Conservation (phyloP, 2,113 vertebrate species). For the Siniperca chuatsi region DNA sequence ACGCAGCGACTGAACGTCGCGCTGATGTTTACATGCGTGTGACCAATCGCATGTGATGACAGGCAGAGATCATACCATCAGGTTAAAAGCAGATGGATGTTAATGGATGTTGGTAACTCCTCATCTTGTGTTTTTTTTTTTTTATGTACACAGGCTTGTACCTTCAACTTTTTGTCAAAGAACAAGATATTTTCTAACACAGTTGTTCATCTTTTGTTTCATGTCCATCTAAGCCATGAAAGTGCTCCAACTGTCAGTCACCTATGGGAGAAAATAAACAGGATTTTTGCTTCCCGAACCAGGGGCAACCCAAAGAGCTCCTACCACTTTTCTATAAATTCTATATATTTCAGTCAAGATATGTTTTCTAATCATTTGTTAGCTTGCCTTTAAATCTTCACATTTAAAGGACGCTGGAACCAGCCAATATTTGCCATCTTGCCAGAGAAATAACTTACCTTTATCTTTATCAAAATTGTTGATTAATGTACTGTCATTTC, state of each 20-base stretch:
- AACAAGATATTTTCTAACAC: no score
- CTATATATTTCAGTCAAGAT: neutral
- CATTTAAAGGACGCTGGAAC: neutral
- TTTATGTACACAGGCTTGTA: neutral
- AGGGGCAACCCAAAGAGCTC: neutral
- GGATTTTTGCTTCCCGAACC: neutral
- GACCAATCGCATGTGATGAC: no score
- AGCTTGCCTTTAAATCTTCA: neutral
- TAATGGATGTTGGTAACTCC: neutral
- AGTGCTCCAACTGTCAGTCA: neutral
- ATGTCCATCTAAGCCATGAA: neutral
- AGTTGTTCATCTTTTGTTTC: neutral
- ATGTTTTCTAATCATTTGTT: neutral
- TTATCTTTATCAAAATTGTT: neutral
- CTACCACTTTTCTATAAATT: neutral
- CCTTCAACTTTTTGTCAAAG: neutral
- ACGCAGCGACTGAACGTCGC: no score
- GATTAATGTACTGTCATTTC: neutral
- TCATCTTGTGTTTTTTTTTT: neutral
- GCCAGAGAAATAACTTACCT: neutral
- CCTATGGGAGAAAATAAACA: neutral
- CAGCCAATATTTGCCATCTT: neutral
- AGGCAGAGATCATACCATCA: no score
- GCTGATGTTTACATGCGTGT: no score
- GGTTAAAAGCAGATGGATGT: neutral